phyloP scores from a whole-genome alignment of 2,113 vertebrate species.

The Burhinus oedicnemus region DNA sequence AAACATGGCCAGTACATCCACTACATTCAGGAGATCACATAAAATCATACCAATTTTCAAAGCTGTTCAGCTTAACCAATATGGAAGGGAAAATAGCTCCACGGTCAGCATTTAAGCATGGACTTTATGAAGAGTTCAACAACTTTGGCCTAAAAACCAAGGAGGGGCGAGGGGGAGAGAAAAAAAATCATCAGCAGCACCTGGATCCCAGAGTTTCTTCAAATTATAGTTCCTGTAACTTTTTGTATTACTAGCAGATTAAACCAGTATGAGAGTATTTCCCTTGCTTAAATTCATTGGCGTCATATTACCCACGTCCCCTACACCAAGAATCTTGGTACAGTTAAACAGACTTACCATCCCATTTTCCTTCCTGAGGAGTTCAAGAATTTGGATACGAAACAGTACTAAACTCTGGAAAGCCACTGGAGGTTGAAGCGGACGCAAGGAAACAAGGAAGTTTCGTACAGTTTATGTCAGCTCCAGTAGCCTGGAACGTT shows the following conservation, averaged over 20 bases:
- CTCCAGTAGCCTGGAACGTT: neutral
- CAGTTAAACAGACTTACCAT: neutral
- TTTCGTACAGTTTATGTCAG: neutral
- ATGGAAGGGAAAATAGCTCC: slow-evolving; percentile 13
- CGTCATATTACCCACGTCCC: neutral
- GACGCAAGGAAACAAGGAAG: neutral
- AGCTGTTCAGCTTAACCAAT: slow-evolving; percentile 41
- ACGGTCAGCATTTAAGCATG: slow-evolving; percentile 1
- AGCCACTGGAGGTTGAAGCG: neutral
- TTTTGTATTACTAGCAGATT: neutral
- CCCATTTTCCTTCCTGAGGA: neutral
- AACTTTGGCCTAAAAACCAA: neutral
- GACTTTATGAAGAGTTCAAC: neutral
- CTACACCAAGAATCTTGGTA: neutral
- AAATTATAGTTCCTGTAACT: neutral
- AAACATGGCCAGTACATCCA: slow-evolving; percentile 55
- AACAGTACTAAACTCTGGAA: neutral
- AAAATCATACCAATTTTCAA: slow-evolving; percentile 55
- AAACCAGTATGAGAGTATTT: neutral
- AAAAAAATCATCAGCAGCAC: neutral
- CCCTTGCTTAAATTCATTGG: neutral
- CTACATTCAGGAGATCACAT: slow-evolving; percentile 9
- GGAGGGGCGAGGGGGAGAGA: too few relatives aligned
- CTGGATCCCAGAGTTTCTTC: neutral
- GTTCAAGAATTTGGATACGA: neutral